A percentile compares a stretch with the other conserved stretches of the same genome.
Conservation (phyloP, 2,797 vertebrate genomes). For the Micropoecilia bifurca region DNA sequence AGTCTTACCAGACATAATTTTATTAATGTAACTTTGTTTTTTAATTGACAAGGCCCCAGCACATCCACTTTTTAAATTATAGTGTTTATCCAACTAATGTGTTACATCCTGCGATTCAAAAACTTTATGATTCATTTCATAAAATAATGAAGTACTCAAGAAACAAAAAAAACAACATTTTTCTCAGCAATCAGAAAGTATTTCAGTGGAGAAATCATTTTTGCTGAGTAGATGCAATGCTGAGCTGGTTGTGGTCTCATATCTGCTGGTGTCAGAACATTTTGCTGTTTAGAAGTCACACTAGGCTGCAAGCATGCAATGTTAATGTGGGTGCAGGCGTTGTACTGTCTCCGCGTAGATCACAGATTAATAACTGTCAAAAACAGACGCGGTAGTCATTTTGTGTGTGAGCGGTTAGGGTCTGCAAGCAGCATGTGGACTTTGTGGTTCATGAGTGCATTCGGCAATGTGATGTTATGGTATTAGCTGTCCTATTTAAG, state of each 20-base stretch:
- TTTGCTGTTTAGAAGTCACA: not conserved
- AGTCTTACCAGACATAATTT: not conserved
- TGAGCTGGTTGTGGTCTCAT: conserved; percentile 18
- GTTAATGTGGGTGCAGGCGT: conserved; percentile 19
- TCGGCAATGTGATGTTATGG: conserved; percentile 4
- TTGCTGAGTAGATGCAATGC: conserved; percentile 25
- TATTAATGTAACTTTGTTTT: not conserved
- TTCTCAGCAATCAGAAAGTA: not conserved
- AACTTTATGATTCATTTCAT: not conserved
- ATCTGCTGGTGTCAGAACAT: conserved; percentile 30
- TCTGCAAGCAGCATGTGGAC: conserved; percentile 17
- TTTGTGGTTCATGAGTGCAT: conserved; percentile 53
- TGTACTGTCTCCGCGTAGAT: conserved; percentile 9
- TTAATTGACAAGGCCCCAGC: not conserved
- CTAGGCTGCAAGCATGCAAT: not conserved
- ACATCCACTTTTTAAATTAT: not conserved
- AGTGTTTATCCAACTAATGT: not conserved
- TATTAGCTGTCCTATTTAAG: conserved; percentile 14
- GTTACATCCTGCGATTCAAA: not conserved
- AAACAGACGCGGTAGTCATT: not conserved
- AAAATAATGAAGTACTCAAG: not conserved
- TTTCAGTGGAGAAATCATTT: not conserved
- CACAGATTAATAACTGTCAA: conserved; percentile 16
- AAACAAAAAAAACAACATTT: not conserved
- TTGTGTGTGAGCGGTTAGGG: conserved; percentile 26